Evolutionary conservation across 2,888 invertebrate genomes (phyloP).

Genomic region (Chrysomela aeneicollis): DNA sequence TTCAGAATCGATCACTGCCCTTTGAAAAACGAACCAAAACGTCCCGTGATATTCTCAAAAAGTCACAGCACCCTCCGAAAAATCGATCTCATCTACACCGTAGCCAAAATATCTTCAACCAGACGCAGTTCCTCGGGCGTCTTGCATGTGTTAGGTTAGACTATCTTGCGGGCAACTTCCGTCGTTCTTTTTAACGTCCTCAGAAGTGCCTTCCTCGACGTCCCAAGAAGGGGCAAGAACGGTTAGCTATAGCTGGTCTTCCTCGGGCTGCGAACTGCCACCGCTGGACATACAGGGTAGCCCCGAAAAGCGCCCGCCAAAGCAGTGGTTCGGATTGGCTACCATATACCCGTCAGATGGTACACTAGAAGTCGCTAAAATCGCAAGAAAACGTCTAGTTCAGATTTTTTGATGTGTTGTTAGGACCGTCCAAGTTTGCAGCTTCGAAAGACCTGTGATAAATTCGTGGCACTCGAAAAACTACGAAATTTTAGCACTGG

Average conservation of each 20-base stretch:
- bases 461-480: no score
- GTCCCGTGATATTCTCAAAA: not conserved
- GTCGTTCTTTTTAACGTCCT: slow-evolving; percentile 55
- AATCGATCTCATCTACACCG: not conserved
- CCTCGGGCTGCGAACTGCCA: slow-evolving; percentile 16
- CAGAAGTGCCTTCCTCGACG: slow-evolving; percentile 50
- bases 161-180: slow-evolving; percentile 53
- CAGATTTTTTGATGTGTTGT: no score
- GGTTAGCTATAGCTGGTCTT: slow-evolving; percentile 46
- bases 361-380: no score
- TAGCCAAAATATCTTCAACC: not conserved
- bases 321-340: no score
- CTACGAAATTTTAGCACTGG: no score
- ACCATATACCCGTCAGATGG: no score
- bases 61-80: not conserved
- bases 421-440: no score
- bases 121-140: slow-evolving; percentile 42
- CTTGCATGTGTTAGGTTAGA: slow-evolving; percentile 51
- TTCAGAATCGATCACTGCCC: slow-evolving; percentile 3
- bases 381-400: no score
- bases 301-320: no score
- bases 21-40: not conserved
- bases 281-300: not conserved
- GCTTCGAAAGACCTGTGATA: no score
- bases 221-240: slow-evolving; percentile 52